Base-by-base conservation (phyloP, 1,140 invertebrate species). In the Bicyclus anynana region DNA sequence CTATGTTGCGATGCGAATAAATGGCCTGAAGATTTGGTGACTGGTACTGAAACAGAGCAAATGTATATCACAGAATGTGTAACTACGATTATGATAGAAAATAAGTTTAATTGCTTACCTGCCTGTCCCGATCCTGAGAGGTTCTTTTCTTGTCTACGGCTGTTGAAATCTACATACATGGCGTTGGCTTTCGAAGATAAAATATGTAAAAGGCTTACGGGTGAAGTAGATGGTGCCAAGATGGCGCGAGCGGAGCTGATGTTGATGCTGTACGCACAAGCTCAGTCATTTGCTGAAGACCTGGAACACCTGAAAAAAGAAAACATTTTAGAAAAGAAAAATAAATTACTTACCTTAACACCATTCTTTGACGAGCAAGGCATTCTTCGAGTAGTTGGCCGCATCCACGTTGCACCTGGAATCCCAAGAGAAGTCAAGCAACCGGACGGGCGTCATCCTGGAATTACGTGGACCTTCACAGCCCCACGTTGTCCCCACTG, bases 381-480 rank as follows among this genome's bases (percentile, higher is more conserved):
- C 5, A 10, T 29, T 10, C 23, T 26, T 26, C 5, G 27, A 23
- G 2, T 23, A 23, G 2, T 3, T 2, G 16, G 35, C 13, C 35
- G 35, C n/a, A 38, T 38, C 7, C 2, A 2, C 2, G 13, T 9
- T 2, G 7, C 21, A 0, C 4, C 5, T n/a, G 48, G 12, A 1
- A n/a, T 50, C 18, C 18, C 14, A 2, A 29, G 35, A 3, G 29
- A 35, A 18, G n/a, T 33, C 16, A 50, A 50, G 46, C 3, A 5
- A 13, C 46, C 46, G 16, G 46, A 48, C 16, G 46, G 46, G 7
- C 13, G 29, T 48, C 21, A 26, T 16, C 14, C 14, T 5, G 53
- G 50, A 0, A 53, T 56, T 4, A 49, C 68, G 6, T 89, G 79
- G 76, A n/a, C n/a, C n/a, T n/a, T n/a, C n/a, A n/a, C n/a, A n/a